Evolutionary conservation across 2,797 vertebrate species (phyloP), one percentile per base, ranked within the genome.

Genomic region (Synaphobranchus kaupii): DNA sequence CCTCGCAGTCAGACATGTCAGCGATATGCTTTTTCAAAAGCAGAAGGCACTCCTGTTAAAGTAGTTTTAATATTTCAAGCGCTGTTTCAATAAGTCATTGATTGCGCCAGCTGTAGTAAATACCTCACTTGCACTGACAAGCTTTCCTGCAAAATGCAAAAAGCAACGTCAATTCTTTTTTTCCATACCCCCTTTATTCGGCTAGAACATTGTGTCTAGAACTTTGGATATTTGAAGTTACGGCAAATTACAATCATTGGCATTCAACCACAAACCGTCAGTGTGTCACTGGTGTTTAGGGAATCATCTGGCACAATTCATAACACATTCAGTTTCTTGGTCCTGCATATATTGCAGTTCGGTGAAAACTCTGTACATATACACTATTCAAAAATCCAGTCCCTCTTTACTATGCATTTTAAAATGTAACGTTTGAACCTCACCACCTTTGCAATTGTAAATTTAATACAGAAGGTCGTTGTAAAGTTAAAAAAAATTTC

Each of bases 71-170:
- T 89, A 89, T 86, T 89, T 90, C 84, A 78, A 89, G 31, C 84
- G 83, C 78, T 44, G 15, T 87, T 88, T 83, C 86, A 86, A 84
- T 87, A 88, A 85, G 81, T 89, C 89, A 84, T 86, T 60, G 34
- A 87, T 76, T 81, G 50, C 84, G 83, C 89, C 89, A 85, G 83
- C 71, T 68, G 87, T 66, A 84, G 84, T 86, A 89, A 88, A 89
- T 90, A 90, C 88, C 88, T 86, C 86, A 88, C 90, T 87, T 90
- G 90, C 88, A 87, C 87, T 89, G 89, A 89, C 89, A 90, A 82
- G 88, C 84, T 87, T 84, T n/a, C 60, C 60, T 63, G 71, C 81
- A 22, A 87, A 86, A 85, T 73, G 31, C 28, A 84, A 86, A 86
- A 39, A 52, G 68, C 28, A 48, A 84, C 54, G 68, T 47, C 60